Percentiles rank a stretch among this genome's conserved stretches.
Evolutionary conservation across 2,113 vertebrate genomes (phyloP).

Genomic region (Halcyon malimbica): DNA sequence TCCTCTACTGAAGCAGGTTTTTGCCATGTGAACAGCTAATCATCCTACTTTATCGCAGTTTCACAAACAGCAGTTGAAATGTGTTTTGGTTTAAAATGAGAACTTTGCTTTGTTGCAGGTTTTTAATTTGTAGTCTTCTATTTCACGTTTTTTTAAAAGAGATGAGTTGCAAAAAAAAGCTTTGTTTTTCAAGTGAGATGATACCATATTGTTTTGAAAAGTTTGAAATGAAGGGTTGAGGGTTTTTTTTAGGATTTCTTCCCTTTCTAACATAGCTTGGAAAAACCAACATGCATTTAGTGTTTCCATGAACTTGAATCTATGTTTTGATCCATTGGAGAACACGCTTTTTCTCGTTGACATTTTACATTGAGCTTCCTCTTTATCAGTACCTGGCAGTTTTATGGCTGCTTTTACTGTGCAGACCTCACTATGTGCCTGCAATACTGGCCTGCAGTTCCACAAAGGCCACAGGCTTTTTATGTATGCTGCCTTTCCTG

Average conservation of each 20-base stretch:
- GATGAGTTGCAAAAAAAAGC: neutral
- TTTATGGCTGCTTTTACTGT: neutral
- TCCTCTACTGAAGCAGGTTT: rapidly evolving
- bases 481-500: rapidly evolving
- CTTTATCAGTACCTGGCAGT: neutral
- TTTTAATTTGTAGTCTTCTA: neutral
- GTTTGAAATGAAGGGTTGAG: neutral
- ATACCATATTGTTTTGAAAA: neutral
- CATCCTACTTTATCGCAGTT: neutral
- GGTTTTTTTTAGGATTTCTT: neutral
- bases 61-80: neutral
- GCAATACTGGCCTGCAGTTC: neutral
- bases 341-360: neutral
- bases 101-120: neutral
- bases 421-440: neutral
- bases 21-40: neutral
- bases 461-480: neutral
- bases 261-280: neutral
- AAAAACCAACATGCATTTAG: neutral
- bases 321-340: neutral
- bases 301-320: neutral
- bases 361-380: neutral
- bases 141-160: neutral
- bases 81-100: neutral
- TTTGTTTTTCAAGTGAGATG: neutral